Percentiles rank a stretch among this genome's conserved stretches.
Evolutionary conservation across 2,888 invertebrate species (phyloP).

Genomic region (Lycophotia porphyrea): DNA sequence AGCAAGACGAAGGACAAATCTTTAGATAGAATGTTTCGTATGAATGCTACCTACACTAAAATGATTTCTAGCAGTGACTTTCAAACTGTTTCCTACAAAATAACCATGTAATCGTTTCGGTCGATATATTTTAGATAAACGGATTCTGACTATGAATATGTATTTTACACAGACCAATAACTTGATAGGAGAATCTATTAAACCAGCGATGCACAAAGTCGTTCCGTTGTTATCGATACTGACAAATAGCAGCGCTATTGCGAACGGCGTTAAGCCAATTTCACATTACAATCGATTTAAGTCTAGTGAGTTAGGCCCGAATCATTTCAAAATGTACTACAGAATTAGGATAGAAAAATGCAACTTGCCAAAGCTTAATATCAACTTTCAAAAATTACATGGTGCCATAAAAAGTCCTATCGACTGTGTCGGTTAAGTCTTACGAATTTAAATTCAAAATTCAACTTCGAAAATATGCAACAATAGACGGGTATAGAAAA

Average conservation of each 20-base stretch:
- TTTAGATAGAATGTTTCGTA: neutral
- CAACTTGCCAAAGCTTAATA: slow-evolving; percentile 17
- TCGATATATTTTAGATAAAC: slow-evolving; percentile 1
- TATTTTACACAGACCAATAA: neutral
- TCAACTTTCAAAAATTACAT: slow-evolving; percentile 14
- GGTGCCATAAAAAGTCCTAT: slow-evolving; percentile 8
- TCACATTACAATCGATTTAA: neutral
- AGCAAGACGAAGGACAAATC: neutral
- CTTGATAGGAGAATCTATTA: neutral
- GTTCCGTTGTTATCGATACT: neutral
- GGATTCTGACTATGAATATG: neutral
- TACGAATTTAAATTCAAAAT: neutral
- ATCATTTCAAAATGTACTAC: neutral
- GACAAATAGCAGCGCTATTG: slow-evolving; percentile 1
- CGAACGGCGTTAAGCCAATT: neutral
- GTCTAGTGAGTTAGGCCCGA: neutral
- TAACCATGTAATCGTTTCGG: slow-evolving; percentile 12
- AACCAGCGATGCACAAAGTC: slow-evolving; percentile 6
- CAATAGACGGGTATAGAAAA: neutral
- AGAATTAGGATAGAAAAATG: slow-evolving; percentile 16
- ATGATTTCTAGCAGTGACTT: slow-evolving; percentile 11
- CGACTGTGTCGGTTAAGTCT: slow-evolving; percentile 9
- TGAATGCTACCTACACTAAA: neutral
- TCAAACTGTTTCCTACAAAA: slow-evolving; percentile 13
- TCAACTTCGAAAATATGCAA: slow-evolving; percentile 14